Evolutionary conservation across 2,113 vertebrate genomes (phyloP).

Genomic region (Triplophysa siluroides): DNA sequence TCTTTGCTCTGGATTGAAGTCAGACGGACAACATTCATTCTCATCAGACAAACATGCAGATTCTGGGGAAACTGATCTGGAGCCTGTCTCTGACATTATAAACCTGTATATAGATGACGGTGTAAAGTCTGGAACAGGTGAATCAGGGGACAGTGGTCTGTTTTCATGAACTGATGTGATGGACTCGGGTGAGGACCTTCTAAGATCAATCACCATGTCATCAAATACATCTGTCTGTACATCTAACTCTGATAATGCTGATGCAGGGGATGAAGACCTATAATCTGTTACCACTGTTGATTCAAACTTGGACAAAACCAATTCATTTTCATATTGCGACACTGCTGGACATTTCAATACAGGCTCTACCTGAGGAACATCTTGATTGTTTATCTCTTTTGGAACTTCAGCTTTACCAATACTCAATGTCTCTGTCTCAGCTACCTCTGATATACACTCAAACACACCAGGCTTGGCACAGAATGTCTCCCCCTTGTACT

Average conservation of each 20-base stretch:
- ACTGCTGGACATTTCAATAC: background rate
- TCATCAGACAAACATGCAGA: conserved; percentile 61
- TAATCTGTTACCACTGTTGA: conserved; percentile 39
- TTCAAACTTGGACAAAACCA: conserved; percentile 51
- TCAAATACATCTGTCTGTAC: conserved; percentile 25
- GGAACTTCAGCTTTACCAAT: background rate
- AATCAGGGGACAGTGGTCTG: conserved; percentile 56
- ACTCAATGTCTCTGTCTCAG: background rate
- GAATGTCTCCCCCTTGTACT: conserved; percentile 61
- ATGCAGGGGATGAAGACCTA: conserved; percentile 50
- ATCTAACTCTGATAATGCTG: conserved; percentile 53
- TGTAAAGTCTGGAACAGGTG: conserved; percentile 53
- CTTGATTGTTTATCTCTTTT: background rate
- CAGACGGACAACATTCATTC: conserved; percentile 22
- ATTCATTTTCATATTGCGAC: background rate
- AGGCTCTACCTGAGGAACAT: background rate
- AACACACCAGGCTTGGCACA: conserved; percentile 38
- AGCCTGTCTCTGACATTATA: conserved; percentile 53
- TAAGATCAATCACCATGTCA: background rate
- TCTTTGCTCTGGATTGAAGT: conserved; percentile 55
- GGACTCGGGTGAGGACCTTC: conserved; percentile 51
- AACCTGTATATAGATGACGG: conserved; percentile 14
- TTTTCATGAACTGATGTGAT: conserved; percentile 36
- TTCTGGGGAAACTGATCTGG: conserved; percentile 54
- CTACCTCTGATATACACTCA: conserved; percentile 5